Conservation (phyloP, 2,888 invertebrate species). For the Busseola fusca region DNA sequence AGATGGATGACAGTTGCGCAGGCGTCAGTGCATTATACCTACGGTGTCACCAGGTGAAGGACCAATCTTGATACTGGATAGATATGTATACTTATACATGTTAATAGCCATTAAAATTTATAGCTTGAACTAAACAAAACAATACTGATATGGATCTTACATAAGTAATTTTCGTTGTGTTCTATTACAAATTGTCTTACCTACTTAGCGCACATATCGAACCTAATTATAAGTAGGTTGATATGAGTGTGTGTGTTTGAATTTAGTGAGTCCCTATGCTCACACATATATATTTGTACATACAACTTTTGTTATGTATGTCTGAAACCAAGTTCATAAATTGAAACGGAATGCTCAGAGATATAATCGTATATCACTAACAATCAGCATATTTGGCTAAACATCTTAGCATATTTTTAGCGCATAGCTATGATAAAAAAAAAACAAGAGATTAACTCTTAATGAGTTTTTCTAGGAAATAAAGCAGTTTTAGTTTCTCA, state of each 20-base stretch:
- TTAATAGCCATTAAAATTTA: constrained; percentile 57
- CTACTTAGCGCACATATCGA: constrained; percentile 22
- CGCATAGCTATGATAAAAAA: constrained; percentile 30
- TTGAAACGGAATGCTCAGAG: constrained; percentile 37
- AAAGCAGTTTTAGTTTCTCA: neutral
- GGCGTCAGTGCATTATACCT: constrained; percentile 56
- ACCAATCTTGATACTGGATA: constrained; percentile 54
- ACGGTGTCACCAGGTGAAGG: constrained; percentile 57
- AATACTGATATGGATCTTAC: constrained; percentile 58
- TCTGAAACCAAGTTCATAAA: constrained; percentile 38
- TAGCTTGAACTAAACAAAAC: constrained; percentile 57
- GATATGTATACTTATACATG: constrained; percentile 54
- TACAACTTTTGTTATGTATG: neutral
- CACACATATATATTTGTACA: constrained; percentile 4
- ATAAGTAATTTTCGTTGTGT: constrained; percentile 52
- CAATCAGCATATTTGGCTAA: constrained; percentile 50
- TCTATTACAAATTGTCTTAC: constrained; percentile 48
- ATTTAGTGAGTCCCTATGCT: neutral
- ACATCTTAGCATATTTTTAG: constrained; percentile 36
- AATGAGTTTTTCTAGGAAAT: constrained; percentile 48
- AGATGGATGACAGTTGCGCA: constrained; percentile 56
- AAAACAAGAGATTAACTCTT: constrained; percentile 19
- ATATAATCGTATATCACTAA: constrained; percentile 51
- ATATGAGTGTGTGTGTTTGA: constrained; percentile 19
- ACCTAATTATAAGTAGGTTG: constrained; percentile 7